These are phyloP conservation scores for Lutjanus erythropterus DNA, from an alignment of 2,113 vertebrate species.

Conservation along the genomic window DNA sequence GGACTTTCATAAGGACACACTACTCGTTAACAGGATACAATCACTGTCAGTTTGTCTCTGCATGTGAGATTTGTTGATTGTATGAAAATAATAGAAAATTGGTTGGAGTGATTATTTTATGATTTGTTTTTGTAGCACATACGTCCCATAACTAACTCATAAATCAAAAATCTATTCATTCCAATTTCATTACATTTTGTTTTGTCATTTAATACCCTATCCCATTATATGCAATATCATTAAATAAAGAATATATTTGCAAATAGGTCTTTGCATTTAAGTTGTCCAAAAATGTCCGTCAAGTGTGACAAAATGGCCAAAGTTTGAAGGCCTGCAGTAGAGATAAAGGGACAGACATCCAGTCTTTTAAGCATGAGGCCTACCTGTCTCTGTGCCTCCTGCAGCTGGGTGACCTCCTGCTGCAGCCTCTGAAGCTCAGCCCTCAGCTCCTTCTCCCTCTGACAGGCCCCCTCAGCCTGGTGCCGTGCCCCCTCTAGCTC, in stretches of 20 bases:
- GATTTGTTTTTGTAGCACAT: too few relatives aligned
- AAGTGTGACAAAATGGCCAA: neutral
- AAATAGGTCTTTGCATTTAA: neutral
- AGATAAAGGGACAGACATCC: neutral
- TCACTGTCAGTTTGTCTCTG: too few relatives aligned
- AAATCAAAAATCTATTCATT: neutral
- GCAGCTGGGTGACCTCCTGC: constrained; percentile 88
- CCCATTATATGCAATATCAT: neutral
- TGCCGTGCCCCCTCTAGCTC: constrained; percentile 89
- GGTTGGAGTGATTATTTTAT: too few relatives aligned
- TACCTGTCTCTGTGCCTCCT: constrained; percentile 86
- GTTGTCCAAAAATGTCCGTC: neutral
- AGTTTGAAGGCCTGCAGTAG: neutral
- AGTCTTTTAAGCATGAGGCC: neutral
- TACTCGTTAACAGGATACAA: too few relatives aligned
- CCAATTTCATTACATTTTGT: neutral
- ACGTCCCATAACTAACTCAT: too few relatives aligned
- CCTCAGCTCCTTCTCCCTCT: constrained; percentile 90
- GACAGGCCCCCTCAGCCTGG: constrained; percentile 87
- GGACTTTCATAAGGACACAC: too few relatives aligned
- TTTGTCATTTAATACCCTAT: neutral
- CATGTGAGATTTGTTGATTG: too few relatives aligned
- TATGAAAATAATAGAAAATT: too few relatives aligned
- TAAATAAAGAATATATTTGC: neutral
- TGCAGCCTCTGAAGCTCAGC: constrained; percentile 88